Evolutionary conservation across 2,888 invertebrate genomes (phyloP), one percentile per base, ranked within the genome.

Genomic region (Drosophila merina): DNA sequence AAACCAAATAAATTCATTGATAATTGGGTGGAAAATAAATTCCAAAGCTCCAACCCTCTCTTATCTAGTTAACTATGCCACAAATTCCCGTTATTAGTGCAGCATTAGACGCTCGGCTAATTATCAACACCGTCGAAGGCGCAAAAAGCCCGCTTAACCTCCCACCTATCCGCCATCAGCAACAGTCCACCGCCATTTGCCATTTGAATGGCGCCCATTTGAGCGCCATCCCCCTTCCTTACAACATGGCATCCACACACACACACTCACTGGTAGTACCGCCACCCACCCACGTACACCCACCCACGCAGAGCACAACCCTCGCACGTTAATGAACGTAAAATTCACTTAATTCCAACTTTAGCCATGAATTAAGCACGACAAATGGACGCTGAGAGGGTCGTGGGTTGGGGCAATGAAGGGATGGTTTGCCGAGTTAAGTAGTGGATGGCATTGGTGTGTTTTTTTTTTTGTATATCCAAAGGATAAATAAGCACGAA

Each of bases 311-410:
- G 76, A 68, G 74, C 77, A 68, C 81, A 74, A 77, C 81, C 81
- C 82, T 86, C 79, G 76, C 79, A 78, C 85, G 85, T 89, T 89
- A 90, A 89, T 90, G 89, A 90, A 90, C 89, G 89, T 90, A 85
- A 90, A 89, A 89, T 89, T 83, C 90, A 85, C 88, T 90, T 90
- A 89, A 90, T 90, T 90, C 83, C 88, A 88, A 88, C 87, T 89
- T 89, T 86, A 86, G 89, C 88, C 89, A 89, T 89, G 87, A 90
- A 90, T 90, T 89, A 90, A 89, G 84, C 78, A 78, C 82, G 76
- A 86, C 79, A 79, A 87, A 87, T 89, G 82, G 75, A 72, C 75
- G 72, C 51, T 62, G 60, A 59, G 58, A 59, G 59, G 44, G 40
- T 30, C 55, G 57, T 40, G 45, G 51, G 36, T 33, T 20, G 26